Evolutionary conservation across 2,797 vertebrate species (phyloP), one percentile per base, ranked within the genome.

Genomic region (Brachyalestes nurse): DNA sequence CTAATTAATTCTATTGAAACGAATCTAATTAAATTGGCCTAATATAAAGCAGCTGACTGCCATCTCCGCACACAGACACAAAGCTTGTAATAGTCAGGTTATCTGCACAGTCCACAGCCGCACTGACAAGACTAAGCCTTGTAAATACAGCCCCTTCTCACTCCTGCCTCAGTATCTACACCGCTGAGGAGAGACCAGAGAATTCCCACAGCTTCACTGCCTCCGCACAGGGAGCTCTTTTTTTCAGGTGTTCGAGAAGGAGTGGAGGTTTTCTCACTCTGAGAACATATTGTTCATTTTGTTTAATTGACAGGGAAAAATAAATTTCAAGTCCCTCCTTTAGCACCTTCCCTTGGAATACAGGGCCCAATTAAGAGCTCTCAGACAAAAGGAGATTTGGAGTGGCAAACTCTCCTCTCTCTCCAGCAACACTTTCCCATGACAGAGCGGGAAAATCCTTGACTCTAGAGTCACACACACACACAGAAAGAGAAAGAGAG

Each of bases 1-100:
- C 90, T 92, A 92, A 93, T 93, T 92, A 93, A 92, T 90, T 91
- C 90, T 89, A 89, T 89, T 92, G 91, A 92, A 92, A 91, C 81
- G 86, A 89, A 88, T 88, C 90, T 91, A 91, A 92, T 92, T 92
- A 93, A 92, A 93, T 90, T 88, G 91, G 88, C 77, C 88, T 92
- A 91, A 93, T 92, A 90, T 87, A 88, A 82, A 84, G 86, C 82
- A 88, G 87, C 82, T 62, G 83, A 88, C 88, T 88, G 84, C 85
- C 88, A 87, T 90, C 83, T 86, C 80, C 25, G 76, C 81, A 73
- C 72, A 73, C 88, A 87, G 86, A 87, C 84, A 82, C 73, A 84
- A 86, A 83, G 82, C 86, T 89, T 87, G 85, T 87, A 89, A 87
- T 87, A 88, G 86, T 88, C 85, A 84, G 84, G 87, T 88, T 89